Conservation (phyloP, 2,113 vertebrate genomes). For the Prolemur simus region DNA sequence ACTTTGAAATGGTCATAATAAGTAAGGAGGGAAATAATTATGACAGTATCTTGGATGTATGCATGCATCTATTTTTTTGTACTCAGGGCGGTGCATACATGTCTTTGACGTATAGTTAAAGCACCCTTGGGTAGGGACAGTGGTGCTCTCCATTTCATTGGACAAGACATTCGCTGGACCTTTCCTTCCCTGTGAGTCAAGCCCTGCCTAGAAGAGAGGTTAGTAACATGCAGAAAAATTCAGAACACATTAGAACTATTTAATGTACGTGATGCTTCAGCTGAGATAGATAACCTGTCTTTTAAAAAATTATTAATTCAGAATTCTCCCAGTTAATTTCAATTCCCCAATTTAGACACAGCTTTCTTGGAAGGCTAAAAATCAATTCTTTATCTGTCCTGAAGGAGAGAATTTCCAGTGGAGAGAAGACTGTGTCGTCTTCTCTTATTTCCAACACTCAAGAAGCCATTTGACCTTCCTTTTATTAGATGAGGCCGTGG, state of each 20-base stretch:
- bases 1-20: not conserved
- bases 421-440: not conserved
- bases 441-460: too few species aligned
- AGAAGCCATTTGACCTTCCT: accelerated
- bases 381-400: not conserved
- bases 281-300: not conserved
- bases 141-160: not conserved
- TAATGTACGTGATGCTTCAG: not conserved
- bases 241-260: not conserved
- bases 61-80: not conserved
- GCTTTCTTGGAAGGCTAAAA: not conserved
- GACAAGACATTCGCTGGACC: not conserved
- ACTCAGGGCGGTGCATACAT: accelerated
- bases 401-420: not conserved
- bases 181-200: not conserved
- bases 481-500: too few species aligned
- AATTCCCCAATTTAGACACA: not conserved
- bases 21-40: not conserved
- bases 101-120: not conserved
- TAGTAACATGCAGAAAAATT: not conserved
- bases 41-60: not conserved
- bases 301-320: not conserved
- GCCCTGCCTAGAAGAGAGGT: not conserved
- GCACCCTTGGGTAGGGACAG: not conserved
- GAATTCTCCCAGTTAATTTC: not conserved